phyloP scores from a whole-genome alignment of 2,113 vertebrate species.

The Crocuta crocuta region DNA sequence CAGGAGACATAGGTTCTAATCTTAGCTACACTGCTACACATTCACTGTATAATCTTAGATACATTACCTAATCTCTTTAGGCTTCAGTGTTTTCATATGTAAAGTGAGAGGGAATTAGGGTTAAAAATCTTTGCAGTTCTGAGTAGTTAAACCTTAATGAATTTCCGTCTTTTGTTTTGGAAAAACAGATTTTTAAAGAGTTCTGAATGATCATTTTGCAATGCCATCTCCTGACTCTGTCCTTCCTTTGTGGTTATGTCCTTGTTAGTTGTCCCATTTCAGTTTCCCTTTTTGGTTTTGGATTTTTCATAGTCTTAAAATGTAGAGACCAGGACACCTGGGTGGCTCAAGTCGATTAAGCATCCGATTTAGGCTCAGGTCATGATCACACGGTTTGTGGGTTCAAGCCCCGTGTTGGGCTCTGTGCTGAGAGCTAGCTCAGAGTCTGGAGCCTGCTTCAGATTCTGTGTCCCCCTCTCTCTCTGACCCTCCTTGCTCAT shows the following conservation, averaged over 20 bases:
- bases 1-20: slow-evolving; percentile 26
- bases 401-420: no score
- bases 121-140: slow-evolving; percentile 10
- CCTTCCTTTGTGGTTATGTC: not conserved
- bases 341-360: no score
- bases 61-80: not conserved
- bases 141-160: not conserved
- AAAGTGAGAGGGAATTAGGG: not conserved
- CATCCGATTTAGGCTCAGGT: no score
- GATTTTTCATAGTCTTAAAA: slow-evolving; percentile 1
- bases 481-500: no score
- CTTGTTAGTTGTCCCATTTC: not conserved
- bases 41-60: not conserved
- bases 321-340: not conserved
- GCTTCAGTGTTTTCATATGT: not conserved
- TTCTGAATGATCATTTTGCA: not conserved
- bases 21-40: not conserved
- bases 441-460: no score
- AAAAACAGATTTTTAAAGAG: not conserved
- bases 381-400: no score
- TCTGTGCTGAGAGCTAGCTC: no score
- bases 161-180: slow-evolving; percentile 4
- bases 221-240: not conserved
- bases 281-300: slow-evolving; percentile 19
- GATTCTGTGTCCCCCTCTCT: no score